Evolutionary conservation across 2,888 invertebrate genomes (phyloP).

Genomic region (Agonopterix arenella): DNA sequence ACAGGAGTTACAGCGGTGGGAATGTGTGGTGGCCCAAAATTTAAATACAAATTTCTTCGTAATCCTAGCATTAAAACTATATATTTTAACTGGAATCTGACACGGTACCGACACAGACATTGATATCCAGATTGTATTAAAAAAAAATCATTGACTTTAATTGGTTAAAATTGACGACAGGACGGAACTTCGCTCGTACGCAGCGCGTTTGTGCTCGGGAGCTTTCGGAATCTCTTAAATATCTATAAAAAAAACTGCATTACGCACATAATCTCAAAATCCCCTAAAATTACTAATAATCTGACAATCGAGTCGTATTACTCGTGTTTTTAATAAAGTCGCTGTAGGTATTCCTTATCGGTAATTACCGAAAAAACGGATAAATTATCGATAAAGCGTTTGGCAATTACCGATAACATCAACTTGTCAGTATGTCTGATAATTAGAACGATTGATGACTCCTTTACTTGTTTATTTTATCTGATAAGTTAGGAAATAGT

Average conservation of each 20-base stretch:
- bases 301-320: constrained; percentile 30
- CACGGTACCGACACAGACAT: no score
- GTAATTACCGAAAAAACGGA: constrained; percentile 16
- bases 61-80: no score
- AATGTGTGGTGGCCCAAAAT: no score
- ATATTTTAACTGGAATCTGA: no score
- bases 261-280: constrained; percentile 18
- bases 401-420: constrained; percentile 19
- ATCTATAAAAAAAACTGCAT: neutral
- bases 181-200: no score
- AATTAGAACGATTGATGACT: constrained; percentile 31
- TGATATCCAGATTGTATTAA: no score
- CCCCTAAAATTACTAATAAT: constrained; percentile 21
- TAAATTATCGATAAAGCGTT: constrained; percentile 8
- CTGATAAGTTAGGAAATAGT: neutral
- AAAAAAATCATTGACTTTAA: no score
- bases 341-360: constrained; percentile 9
- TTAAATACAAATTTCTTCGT: no score
- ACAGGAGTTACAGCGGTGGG: no score
- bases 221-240: no score
- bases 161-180: no score
- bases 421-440: constrained; percentile 12
- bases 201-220: no score
- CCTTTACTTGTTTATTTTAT: constrained; percentile 13
- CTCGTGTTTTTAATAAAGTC: constrained; percentile 21